These are phyloP conservation scores for Atrichornis clamosus DNA, from an alignment of 2,113 vertebrate species.

Conservation along the genomic window DNA sequence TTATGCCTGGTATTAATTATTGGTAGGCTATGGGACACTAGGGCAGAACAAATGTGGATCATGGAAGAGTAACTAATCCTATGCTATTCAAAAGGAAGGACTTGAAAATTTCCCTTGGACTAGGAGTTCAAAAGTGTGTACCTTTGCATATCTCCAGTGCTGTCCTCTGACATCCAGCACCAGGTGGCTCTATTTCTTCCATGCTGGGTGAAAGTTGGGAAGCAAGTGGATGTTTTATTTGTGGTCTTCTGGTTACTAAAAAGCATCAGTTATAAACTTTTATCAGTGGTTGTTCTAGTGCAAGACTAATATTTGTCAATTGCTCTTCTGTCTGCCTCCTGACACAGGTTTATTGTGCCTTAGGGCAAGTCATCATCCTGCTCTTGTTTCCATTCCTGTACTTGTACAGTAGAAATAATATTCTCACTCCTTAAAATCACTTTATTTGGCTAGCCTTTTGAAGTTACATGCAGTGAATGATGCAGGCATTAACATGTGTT, in stretches of 20 bases:
- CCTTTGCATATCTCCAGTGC: not conserved
- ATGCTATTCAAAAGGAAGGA: not conserved
- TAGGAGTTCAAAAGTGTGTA: not conserved
- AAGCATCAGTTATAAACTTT: not conserved
- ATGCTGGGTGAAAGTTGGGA: not conserved
- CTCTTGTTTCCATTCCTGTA: not conserved
- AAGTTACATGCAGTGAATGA: not conserved
- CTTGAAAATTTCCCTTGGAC: not conserved
- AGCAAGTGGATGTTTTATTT: not conserved
- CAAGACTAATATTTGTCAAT: not conserved
- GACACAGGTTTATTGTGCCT: not conserved
- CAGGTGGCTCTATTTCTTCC: not conserved
- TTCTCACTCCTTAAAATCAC: not conserved
- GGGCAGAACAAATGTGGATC: not conserved
- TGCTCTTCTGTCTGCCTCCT: not conserved
- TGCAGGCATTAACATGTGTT: not conserved
- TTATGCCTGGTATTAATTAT: not conserved
- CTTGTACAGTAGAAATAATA: not conserved
- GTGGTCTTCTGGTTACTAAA: not conserved
- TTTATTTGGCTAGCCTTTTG: not conserved
- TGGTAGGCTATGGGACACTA: not conserved
- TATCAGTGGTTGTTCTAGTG: not conserved
- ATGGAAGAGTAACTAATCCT: not conserved
- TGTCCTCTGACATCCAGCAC: not conserved
- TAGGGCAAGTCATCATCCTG: not conserved